These are phyloP conservation scores for Tetragnatha versicolor DNA, from an alignment of 1,140 invertebrate species.

Conservation along the genomic window DNA sequence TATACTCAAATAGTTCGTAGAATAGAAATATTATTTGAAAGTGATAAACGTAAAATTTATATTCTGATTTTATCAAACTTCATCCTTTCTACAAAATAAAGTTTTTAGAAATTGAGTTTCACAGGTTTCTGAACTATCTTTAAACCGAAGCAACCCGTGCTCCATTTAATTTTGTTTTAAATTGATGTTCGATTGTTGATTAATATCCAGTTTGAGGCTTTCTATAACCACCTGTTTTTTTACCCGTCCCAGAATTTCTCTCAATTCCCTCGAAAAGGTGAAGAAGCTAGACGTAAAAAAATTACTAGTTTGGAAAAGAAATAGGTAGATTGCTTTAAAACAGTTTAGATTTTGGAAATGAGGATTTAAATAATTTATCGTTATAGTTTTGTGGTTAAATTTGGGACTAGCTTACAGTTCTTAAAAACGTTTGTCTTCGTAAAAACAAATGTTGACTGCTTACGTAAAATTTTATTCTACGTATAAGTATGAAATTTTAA, in stretches of 20 bases:
- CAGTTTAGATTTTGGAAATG: background rate
- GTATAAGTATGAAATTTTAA: background rate
- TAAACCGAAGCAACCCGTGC: too few relatives aligned
- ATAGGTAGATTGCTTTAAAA: background rate
- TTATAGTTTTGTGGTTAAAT: background rate
- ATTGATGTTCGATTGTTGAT: too few relatives aligned
- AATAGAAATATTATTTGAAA: background rate
- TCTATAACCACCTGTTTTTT: background rate
- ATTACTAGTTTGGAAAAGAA: background rate
- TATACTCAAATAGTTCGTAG: background rate
- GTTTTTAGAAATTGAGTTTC: too few relatives aligned
- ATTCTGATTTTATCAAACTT: too few relatives aligned
- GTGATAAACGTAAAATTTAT: too few relatives aligned
- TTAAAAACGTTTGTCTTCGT: background rate
- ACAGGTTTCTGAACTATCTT: too few relatives aligned
- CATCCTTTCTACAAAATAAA: too few relatives aligned
- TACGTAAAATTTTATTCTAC: background rate
- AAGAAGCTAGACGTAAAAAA: background rate
- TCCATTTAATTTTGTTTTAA: too few relatives aligned
- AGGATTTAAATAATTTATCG: background rate
- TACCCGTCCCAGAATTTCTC: background rate
- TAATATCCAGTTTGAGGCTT: background rate
- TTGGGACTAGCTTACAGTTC: background rate
- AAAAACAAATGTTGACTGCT: background rate
- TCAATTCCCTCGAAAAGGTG: background rate